Evolutionary conservation across 30 jellyfish, hydroid and myxozoan genomes (phyloP), one percentile per base, ranked within the genome.

Genomic region (Cassiopea xamachana): DNA sequence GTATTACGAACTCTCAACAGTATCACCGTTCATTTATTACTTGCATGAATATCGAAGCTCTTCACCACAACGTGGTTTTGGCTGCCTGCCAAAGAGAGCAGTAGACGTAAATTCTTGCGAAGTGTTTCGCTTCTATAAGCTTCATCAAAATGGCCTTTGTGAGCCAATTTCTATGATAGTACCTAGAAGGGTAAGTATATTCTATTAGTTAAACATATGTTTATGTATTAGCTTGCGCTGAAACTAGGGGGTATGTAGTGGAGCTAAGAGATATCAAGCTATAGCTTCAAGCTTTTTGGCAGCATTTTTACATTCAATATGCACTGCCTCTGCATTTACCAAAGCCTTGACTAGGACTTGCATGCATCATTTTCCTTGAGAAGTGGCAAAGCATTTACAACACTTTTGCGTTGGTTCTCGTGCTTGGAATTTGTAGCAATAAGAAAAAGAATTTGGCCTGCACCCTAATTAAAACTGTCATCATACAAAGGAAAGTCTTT

Each of bases 161-260:
- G 98, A 94, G 58, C 98, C 98, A 1, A 83, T 94, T 1, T 94
- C 98, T 2, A 94, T 94, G 98, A 94, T 94, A 18, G 98, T 94
- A 1, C 98, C 98, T 5, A 79, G 98, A 83, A 80, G 94, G 89
- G 98, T 94, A 68, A 81, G 89, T 73, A 60, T 9, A 27, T 2
- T 0, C 0, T 16, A 0, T 7, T 64, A 9, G 15, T 64, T 64
- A 64, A 64, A 4, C 43, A 2, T 64, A 0, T 17, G 1, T 2
- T 2, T 64, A 17, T 2, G 2, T 64, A 64, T 61, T 7, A 46
- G 80, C 47, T 60, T 8, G 60, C 51, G 39, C 14, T 7, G 6
- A 14, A 8, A 2, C 5, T 6, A 2, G 18, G 8, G 44, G 73
- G 45, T 27, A 77, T 4, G 9, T 6, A 1, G 61, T 80, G 8